Percentiles rank a stretch among this genome's conserved stretches.
These are phyloP conservation scores for Charina bottae DNA, from an alignment of 2,113 vertebrate genomes.

Conservation along the genomic window DNA sequence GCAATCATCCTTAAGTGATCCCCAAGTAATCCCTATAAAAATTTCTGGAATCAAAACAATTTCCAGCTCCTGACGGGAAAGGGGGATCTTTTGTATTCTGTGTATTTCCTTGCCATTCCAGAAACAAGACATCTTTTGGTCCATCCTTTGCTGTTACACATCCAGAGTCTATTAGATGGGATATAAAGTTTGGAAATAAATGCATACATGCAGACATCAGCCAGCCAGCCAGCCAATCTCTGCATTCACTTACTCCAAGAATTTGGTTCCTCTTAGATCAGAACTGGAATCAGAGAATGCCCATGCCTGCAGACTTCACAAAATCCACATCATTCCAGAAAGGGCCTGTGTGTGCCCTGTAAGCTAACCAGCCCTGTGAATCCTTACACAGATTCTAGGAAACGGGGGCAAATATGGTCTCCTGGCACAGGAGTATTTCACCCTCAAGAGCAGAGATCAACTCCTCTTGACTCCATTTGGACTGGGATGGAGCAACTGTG, in stretches of 20 bases:
- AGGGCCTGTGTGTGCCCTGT: neutral
- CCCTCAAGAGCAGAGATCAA: neutral
- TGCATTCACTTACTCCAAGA: neutral
- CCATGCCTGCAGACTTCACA: neutral
- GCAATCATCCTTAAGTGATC: neutral
- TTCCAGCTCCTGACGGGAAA: neutral
- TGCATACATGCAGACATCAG: neutral
- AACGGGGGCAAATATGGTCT: neutral
- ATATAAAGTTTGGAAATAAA: neutral
- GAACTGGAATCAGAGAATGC: neutral
- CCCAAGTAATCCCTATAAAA: neutral
- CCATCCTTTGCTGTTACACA: neutral
- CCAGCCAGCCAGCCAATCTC: neutral
- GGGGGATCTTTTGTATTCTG: neutral
- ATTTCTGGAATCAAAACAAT: neutral
- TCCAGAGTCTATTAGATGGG: neutral
- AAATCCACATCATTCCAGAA: neutral
- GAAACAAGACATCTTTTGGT: neutral
- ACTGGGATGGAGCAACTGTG: neutral
- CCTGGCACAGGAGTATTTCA: neutral
- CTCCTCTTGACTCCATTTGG: neutral
- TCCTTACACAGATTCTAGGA: neutral
- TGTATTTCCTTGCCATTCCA: neutral
- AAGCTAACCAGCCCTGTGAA: neutral
- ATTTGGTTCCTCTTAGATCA: neutral